Percentiles rank a stretch among this genome's conserved stretches.
Conservation (phyloP, 2,797 vertebrate genomes). For the Sebastes diaconus region DNA sequence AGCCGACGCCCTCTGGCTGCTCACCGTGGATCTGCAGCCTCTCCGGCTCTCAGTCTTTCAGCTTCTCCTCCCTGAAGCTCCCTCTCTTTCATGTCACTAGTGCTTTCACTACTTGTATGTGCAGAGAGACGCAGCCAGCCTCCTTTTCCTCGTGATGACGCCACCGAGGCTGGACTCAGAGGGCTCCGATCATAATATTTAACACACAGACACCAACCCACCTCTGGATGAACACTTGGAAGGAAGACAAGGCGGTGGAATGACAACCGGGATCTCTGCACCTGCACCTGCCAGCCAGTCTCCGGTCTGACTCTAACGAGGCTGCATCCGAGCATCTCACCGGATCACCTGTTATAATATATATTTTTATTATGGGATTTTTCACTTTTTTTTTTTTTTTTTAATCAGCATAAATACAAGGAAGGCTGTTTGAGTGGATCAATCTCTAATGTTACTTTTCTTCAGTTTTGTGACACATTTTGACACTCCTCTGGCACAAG, state of each 20-base stretch:
- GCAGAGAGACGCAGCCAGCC: slow-evolving; percentile 89
- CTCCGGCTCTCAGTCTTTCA: slow-evolving; percentile 32
- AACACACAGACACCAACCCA: slow-evolving; percentile 86
- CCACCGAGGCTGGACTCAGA: slow-evolving; percentile 88
- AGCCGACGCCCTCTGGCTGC: slow-evolving; percentile 83
- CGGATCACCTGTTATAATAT: slow-evolving; percentile 43
- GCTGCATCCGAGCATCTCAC: slow-evolving; percentile 49
- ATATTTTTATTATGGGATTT: neutral
- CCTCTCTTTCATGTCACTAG: slow-evolving; percentile 83
- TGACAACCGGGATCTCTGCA: slow-evolving; percentile 70
- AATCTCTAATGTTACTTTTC: slow-evolving; percentile 25
- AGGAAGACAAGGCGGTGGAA: slow-evolving; percentile 55
- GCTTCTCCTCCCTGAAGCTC: slow-evolving; percentile 69
- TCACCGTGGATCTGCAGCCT: slow-evolving; percentile 72
- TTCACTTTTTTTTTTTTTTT: neutral
- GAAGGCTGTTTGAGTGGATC: slow-evolving; percentile 14
- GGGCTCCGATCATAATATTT: slow-evolving; percentile 88
- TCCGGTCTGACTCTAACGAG: slow-evolving; percentile 41
- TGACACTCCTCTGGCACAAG: slow-evolving; percentile 53
- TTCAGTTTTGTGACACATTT: slow-evolving; percentile 37
- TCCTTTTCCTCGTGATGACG: slow-evolving; percentile 93
- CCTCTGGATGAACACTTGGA: slow-evolving; percentile 66
- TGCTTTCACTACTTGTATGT: slow-evolving; percentile 70
- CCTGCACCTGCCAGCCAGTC: slow-evolving; percentile 78
- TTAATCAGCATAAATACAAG: neutral